Evolutionary conservation across 1,140 invertebrate species (phyloP).

Genomic region (Zaprionus africanus): DNA sequence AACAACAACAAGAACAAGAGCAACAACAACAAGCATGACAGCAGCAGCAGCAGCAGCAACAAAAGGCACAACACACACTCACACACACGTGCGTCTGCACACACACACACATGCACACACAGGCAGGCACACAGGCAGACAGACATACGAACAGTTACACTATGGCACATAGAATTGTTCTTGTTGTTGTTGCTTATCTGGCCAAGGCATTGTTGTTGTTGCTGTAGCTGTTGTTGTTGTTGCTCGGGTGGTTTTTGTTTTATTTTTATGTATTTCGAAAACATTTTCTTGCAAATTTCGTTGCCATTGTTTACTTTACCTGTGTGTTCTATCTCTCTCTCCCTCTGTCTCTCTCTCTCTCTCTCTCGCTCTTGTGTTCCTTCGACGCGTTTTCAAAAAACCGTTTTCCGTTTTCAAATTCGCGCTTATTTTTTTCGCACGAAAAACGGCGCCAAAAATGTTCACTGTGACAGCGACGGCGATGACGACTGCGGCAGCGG

Average conservation of each 20-base stretch:
- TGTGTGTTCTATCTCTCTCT: conserved; percentile 9
- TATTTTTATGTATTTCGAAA: conserved; percentile 32
- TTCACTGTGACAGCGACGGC: conserved; percentile 29
- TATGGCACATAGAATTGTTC: conserved; percentile 75
- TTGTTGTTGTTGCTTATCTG: conserved; percentile 69
- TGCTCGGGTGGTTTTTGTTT: conserved; percentile 37
- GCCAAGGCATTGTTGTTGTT: conserved; percentile 44
- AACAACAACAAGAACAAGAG: conserved; percentile 18
- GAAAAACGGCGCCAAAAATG: conserved; percentile 74
- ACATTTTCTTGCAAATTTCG: conserved; percentile 24
- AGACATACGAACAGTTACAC: conserved; percentile 56
- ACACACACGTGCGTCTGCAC: conserved; percentile 24
- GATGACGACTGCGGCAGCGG: conserved; percentile 6
- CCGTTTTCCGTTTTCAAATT: conserved; percentile 32
- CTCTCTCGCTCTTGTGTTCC: neutral
- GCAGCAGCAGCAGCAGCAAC: conserved; percentile 31
- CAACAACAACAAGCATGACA: conserved; percentile 26
- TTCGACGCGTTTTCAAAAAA: conserved; percentile 32
- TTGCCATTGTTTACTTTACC: conserved; percentile 51
- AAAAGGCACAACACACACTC: conserved; percentile 56
- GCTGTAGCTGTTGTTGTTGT: conserved; percentile 20
- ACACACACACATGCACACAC: conserved; percentile 19
- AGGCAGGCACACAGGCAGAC: conserved; percentile 40
- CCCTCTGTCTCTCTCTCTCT: neutral
- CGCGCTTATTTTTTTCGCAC: conserved; percentile 46